A percentile compares a stretch with the other conserved stretches of the same genome.
These are phyloP conservation scores for Darevskia mixta DNA, from an alignment of 2,797 vertebrate genomes.

Conservation along the genomic window DNA sequence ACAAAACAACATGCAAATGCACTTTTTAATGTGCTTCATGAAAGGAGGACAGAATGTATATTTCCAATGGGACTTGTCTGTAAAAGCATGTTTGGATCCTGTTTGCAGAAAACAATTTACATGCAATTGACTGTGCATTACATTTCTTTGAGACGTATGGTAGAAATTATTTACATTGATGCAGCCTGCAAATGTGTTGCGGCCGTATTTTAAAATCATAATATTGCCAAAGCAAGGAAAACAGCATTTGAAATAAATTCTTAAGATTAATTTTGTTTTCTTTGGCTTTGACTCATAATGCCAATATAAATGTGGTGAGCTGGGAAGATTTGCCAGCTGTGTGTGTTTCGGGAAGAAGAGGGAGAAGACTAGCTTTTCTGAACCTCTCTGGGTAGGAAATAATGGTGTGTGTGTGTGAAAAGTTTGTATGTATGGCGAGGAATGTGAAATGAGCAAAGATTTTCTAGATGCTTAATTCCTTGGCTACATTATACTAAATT, in stretches of 20 bases:
- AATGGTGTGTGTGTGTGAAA: too few relatives aligned
- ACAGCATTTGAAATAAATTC: background rate
- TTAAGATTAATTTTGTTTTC: background rate
- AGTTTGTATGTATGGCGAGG: too few relatives aligned
- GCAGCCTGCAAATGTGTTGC: background rate
- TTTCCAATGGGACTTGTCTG: background rate
- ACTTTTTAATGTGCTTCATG: background rate
- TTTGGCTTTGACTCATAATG: background rate
- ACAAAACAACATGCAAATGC: background rate
- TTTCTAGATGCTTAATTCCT: too few relatives aligned
- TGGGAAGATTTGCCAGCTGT: background rate
- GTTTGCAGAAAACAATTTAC: slow-evolving; percentile 6
- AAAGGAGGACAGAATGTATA: background rate
- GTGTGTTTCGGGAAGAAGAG: too few relatives aligned
- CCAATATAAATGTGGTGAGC: background rate
- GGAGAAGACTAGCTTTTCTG: background rate
- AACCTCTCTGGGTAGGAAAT: background rate
- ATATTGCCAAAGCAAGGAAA: background rate
- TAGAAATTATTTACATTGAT: background rate
- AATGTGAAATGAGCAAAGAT: too few relatives aligned
- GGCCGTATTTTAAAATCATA: background rate
- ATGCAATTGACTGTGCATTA: background rate
- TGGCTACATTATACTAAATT: background rate
- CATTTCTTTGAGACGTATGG: background rate
- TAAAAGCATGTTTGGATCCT: background rate